A percentile compares a stretch with the other conserved stretches of the same genome.
phyloP scores from a whole-genome alignment of 2,113 vertebrate genomes.

The Campylomormyrus tamandua region DNA sequence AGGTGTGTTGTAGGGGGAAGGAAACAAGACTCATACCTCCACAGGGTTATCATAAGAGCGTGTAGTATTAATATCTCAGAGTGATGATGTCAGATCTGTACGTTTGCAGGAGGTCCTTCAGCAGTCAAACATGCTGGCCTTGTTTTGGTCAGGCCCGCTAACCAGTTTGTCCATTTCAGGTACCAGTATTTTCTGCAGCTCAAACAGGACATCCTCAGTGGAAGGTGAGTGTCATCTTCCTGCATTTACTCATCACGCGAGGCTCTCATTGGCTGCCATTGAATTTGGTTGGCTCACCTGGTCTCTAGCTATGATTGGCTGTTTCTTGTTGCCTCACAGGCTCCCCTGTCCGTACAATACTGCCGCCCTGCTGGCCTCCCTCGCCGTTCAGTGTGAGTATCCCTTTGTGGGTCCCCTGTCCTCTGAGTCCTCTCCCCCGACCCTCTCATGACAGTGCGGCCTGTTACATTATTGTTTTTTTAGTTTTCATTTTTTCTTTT shows the following conservation, averaged over 20 bases:
- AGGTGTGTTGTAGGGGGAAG: not conserved
- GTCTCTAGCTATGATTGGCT: not conserved
- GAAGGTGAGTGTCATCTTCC: conserved; percentile 68
- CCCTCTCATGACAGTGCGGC: not conserved
- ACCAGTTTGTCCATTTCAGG: conserved; percentile 56
- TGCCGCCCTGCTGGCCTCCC: conserved; percentile 90
- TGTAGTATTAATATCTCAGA: not conserved
- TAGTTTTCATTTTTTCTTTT: not conserved
- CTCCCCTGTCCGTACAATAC: conserved; percentile 92
- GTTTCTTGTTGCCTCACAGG: conserved; percentile 52
- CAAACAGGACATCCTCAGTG: conserved; percentile 90
- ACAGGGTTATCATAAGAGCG: not conserved
- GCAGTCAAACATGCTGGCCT: not conserved
- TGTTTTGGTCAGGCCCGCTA: not conserved
- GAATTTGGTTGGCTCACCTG: not conserved
- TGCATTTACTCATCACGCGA: not conserved
- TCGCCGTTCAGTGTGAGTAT: conserved; percentile 94
- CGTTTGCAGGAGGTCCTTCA: not conserved
- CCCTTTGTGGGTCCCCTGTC: not conserved
- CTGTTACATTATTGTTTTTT: not conserved
- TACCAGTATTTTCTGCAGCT: conserved; percentile 98
- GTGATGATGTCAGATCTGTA: not conserved
- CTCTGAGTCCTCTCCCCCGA: not conserved
- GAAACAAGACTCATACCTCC: not conserved
- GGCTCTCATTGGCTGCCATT: not conserved